Evolutionary conservation across 2,797 vertebrate species (phyloP).

Genomic region (Pteronotus mesoamericanus): DNA sequence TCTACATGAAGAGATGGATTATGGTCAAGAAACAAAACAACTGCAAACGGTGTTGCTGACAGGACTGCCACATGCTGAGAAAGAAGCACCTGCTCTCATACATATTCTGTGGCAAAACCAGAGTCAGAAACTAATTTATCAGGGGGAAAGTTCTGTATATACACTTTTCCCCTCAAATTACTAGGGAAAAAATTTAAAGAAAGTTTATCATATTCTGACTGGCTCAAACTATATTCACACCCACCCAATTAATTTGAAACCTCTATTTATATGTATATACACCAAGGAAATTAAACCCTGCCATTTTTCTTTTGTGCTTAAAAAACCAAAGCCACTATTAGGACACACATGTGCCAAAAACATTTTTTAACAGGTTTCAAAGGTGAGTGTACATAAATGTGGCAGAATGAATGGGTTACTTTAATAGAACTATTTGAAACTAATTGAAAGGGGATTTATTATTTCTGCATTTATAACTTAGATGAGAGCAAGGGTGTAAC

Average conservation of each 20-base stretch:
- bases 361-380: conserved; percentile 45
- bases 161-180: not conserved
- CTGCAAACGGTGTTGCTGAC: not conserved
- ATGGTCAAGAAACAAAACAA: not conserved
- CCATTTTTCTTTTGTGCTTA: conserved; percentile 57
- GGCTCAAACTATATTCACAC: conserved; percentile 53
- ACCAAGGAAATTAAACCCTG: conserved; percentile 48
- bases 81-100: not conserved
- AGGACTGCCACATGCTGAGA: not conserved
- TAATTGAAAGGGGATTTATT: conserved; percentile 73
- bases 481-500: conserved; percentile 62
- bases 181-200: not conserved
- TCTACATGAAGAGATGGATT: not conserved
- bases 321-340: conserved; percentile 53
- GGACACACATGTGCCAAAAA: conserved; percentile 3
- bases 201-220: conserved; percentile 51
- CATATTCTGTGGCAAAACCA: conserved; percentile 7
- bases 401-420: conserved; percentile 20
- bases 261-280: not conserved
- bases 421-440: conserved; percentile 72
- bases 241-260: conserved; percentile 44
- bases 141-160: not conserved
- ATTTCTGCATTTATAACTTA: conserved; percentile 74
- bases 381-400: not conserved
- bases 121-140: conserved; percentile 30